Percentiles rank a stretch among this genome's conserved stretches.
Conservation (phyloP, 2,888 invertebrate species). For the Plagodis pulveraria region DNA sequence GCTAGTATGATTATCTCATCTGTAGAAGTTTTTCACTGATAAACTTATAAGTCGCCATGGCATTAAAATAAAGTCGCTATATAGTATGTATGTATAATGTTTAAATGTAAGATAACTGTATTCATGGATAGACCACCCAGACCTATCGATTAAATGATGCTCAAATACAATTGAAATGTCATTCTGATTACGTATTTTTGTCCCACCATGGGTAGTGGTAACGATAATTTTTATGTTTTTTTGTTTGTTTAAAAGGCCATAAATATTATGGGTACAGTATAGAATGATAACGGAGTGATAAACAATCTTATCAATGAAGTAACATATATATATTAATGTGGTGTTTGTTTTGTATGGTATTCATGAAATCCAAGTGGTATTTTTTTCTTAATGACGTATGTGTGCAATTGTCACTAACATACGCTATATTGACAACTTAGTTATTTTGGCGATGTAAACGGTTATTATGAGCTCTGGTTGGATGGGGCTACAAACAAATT, state of each 20-base stretch:
- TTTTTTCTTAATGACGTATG: neutral
- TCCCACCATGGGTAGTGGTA: no score
- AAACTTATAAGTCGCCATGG: conserved; percentile 13
- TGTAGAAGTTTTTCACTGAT: conserved; percentile 15
- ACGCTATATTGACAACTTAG: no score
- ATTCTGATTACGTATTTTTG: no score
- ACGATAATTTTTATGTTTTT: neutral
- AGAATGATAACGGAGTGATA: conserved; percentile 7
- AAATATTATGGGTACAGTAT: conserved; percentile 3
- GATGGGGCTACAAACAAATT: no score
- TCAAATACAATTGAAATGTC: neutral
- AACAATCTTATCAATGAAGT: neutral
- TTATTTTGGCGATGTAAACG: no score
- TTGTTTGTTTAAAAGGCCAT: conserved; percentile 8
- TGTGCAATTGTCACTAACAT: no score
- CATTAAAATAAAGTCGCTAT: conserved; percentile 17
- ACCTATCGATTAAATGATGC: neutral
- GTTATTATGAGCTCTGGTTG: no score
- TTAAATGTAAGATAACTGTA: conserved; percentile 18
- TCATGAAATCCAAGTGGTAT: neutral
- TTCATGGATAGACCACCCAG: neutral
- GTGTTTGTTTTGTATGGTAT: neutral
- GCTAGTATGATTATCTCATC: conserved; percentile 8
- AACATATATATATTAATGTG: neutral
- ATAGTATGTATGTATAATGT: conserved; percentile 4